phyloP scores from a whole-genome alignment of 1,140 invertebrate genomes.

The Danaus plexippus region DNA sequence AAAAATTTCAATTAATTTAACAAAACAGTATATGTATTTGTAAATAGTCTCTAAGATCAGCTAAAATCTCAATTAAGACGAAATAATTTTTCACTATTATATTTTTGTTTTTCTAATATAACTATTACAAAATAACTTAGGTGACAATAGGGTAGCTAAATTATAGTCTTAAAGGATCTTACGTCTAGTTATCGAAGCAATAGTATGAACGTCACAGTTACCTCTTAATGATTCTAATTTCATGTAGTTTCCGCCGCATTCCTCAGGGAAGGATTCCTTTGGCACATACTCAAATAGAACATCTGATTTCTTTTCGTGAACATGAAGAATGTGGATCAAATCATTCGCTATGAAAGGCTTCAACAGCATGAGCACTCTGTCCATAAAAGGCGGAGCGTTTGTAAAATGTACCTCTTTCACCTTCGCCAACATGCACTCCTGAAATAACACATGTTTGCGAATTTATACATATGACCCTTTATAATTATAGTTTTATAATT shows the following conservation, averaged over 20 bases:
- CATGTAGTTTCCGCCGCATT: constrained; percentile 72
- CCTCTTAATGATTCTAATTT: constrained; percentile 31
- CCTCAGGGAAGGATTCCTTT: constrained; percentile 69
- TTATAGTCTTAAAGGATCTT: too few relatives aligned
- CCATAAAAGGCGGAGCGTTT: constrained; percentile 78
- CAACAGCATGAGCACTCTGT: constrained; percentile 77
- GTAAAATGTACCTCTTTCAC: constrained; percentile 78
- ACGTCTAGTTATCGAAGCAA: too few relatives aligned
- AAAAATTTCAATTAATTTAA: too few relatives aligned
- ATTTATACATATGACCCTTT: too few relatives aligned
- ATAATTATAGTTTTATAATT: too few relatives aligned
- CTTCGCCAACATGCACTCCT: constrained; percentile 77
- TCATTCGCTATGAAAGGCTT: constrained; percentile 81
- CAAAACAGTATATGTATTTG: too few relatives aligned
- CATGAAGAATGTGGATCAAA: constrained; percentile 72
- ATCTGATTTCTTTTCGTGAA: constrained; percentile 56
- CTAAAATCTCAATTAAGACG: too few relatives aligned
- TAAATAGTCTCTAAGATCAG: too few relatives aligned
- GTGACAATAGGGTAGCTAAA: background rate
- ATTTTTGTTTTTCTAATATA: background rate
- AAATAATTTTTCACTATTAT: too few relatives aligned
- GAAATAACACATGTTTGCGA: constrained; percentile 11
- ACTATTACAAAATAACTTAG: constrained; percentile 7
- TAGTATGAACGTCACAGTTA: constrained; percentile 9
- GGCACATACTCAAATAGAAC: constrained; percentile 47